Conservation (phyloP, 2,797 vertebrate genomes). For the Enteromius radiatus region DNA sequence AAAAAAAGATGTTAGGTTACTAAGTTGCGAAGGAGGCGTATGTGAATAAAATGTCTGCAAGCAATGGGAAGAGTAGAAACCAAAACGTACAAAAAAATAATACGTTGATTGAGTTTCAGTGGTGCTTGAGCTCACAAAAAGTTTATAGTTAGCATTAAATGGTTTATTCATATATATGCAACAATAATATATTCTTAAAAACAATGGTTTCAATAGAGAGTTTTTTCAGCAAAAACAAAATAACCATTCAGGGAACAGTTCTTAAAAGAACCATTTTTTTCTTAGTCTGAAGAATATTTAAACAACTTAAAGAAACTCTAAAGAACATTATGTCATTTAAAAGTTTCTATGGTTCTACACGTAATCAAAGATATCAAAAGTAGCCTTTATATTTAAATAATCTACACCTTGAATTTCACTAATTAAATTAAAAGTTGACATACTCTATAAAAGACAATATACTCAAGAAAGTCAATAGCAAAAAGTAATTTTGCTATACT, state of each 20-base stretch:
- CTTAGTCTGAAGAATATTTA: neutral
- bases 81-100: neutral
- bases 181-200: neutral
- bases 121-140: neutral
- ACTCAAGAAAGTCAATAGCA: neutral
- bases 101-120: neutral
- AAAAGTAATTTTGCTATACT: neutral
- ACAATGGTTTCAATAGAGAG: neutral
- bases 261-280: neutral
- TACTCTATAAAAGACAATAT: neutral
- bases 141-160: neutral
- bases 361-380: neutral
- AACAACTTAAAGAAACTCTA: neutral
- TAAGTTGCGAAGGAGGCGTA: constrained; percentile 22
- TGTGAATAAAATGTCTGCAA: constrained; percentile 29
- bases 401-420: neutral
- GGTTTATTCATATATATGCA: neutral
- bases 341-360: no score
- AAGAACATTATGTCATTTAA: neutral
- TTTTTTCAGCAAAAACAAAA: neutral
- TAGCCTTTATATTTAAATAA: neutral
- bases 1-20: constrained; percentile 10
- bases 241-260: neutral
- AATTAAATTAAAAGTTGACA: neutral
- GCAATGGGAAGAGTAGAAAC: neutral